Evolutionary conservation across 1,140 invertebrate genomes (phyloP).

Genomic region (Micrasema longulum): DNA sequence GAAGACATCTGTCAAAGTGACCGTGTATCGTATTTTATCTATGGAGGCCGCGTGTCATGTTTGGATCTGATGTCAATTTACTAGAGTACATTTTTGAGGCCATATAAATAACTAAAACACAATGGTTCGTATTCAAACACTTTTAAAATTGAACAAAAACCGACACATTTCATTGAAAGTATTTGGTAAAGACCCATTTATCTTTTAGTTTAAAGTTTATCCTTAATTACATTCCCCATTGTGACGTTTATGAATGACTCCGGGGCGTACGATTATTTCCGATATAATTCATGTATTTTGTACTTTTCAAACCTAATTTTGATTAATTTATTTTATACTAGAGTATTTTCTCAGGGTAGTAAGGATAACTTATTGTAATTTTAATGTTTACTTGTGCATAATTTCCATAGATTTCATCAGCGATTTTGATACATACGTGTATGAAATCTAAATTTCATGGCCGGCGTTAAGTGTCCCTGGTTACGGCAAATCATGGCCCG

Average conservation of each 20-base stretch:
- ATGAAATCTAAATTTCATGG: slow-evolving; percentile 4
- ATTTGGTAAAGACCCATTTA: too few relatives aligned
- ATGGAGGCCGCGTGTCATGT: slow-evolving; percentile 38
- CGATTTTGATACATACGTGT: slow-evolving; percentile 11
- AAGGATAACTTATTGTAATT: too few relatives aligned
- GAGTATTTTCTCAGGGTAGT: too few relatives aligned
- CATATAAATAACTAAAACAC: slow-evolving; percentile 31
- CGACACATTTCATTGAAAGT: too few relatives aligned
- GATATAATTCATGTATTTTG: not conserved
- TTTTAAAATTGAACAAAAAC: too few relatives aligned
- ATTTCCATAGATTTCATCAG: slow-evolving; percentile 36
- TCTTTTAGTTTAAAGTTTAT: too few relatives aligned
- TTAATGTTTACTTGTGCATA: slow-evolving; percentile 5
- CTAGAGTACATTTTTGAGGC: slow-evolving; percentile 6
- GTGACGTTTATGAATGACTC: not conserved
- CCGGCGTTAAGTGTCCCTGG: slow-evolving; percentile 7
- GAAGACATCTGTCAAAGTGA: slow-evolving; percentile 14
- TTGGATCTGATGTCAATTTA: slow-evolving; percentile 21
- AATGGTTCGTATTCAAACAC: slow-evolving; percentile 15
- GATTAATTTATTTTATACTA: too few relatives aligned
- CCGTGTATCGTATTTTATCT: not conserved
- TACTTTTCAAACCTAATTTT: not conserved
- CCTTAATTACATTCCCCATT: not conserved
- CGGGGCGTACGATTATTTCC: not conserved
- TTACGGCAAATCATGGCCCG: too few relatives aligned